Evolutionary conservation across 2,113 vertebrate species (phyloP).

Genomic region (Heteronetta atricapilla): DNA sequence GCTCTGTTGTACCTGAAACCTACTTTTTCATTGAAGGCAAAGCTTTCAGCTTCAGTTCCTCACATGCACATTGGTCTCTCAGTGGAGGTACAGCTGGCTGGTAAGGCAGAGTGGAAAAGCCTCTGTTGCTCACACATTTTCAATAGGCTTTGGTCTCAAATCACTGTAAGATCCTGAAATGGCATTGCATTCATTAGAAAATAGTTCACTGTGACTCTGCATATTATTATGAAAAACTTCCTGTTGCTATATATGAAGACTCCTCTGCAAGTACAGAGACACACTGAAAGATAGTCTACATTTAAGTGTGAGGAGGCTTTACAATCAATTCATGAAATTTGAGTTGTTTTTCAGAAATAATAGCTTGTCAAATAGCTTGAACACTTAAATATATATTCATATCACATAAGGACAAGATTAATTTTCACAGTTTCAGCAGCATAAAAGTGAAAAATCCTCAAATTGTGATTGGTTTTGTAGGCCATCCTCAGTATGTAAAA

Average conservation of each 20-base stretch:
- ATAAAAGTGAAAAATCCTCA: neutral
- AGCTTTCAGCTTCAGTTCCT: neutral
- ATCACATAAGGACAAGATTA: neutral
- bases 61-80: neutral
- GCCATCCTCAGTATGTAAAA: neutral
- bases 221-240: neutral
- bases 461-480: neutral
- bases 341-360: neutral
- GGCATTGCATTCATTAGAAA: neutral
- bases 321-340: neutral
- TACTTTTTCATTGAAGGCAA: neutral
- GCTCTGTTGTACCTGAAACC: neutral
- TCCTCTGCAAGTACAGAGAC: neutral
- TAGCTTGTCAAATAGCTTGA: neutral
- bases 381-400: neutral
- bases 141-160: rapidly evolving
- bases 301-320: neutral
- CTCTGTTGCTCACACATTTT: neutral
- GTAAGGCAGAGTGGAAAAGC: neutral
- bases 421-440: neutral
- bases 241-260: neutral
- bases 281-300: neutral
- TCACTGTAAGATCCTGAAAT: neutral
- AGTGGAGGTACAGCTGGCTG: neutral
- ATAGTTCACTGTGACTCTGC: neutral